Evolutionary conservation across 2,888 invertebrate species (phyloP).

Genomic region (Callosobruchus maculatus): DNA sequence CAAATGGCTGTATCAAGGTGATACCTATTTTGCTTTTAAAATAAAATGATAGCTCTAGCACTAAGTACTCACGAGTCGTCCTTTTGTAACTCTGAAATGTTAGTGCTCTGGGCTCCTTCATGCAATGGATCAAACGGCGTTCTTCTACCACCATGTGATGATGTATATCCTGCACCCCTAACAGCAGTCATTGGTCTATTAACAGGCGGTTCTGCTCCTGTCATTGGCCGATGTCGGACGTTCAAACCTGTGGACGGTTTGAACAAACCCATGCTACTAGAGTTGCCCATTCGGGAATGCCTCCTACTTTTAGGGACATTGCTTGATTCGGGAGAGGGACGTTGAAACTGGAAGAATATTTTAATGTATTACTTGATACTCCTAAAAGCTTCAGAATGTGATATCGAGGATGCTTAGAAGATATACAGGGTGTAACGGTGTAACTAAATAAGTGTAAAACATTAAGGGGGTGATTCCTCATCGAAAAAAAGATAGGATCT

Average conservation of each 20-base stretch:
- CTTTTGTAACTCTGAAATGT: conserved; percentile 58
- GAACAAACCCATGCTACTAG: conserved; percentile 36
- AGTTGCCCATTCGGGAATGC: conserved; percentile 35
- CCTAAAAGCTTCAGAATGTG: too few species aligned
- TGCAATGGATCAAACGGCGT: conserved; percentile 72
- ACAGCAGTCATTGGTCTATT: conserved; percentile 93
- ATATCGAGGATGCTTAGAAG: too few species aligned
- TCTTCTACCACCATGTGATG: conserved; percentile 60
- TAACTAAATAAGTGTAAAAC: too few species aligned
- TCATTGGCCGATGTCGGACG: conserved; percentile 42
- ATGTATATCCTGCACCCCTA: conserved; percentile 92
- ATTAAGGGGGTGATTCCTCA: too few species aligned
- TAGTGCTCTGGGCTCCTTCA: conserved; percentile 54
- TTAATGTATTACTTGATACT: too few species aligned
- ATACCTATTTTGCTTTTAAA: too few species aligned
- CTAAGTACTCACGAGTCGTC: conserved; percentile 67
- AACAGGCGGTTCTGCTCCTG: conserved; percentile 37
- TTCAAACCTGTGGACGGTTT: conserved; percentile 44
- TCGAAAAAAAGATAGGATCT: too few species aligned
- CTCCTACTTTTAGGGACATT: conserved; percentile 36
- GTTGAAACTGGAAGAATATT: conserved; percentile 31
- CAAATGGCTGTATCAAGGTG: too few species aligned
- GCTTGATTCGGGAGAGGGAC: conserved; percentile 31
- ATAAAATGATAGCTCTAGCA: too few species aligned
- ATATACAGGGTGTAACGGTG: too few species aligned